Evolutionary conservation across 2,797 vertebrate genomes (phyloP), one percentile per base, ranked within the genome.

Genomic region (Sebastes vulpes): DNA sequence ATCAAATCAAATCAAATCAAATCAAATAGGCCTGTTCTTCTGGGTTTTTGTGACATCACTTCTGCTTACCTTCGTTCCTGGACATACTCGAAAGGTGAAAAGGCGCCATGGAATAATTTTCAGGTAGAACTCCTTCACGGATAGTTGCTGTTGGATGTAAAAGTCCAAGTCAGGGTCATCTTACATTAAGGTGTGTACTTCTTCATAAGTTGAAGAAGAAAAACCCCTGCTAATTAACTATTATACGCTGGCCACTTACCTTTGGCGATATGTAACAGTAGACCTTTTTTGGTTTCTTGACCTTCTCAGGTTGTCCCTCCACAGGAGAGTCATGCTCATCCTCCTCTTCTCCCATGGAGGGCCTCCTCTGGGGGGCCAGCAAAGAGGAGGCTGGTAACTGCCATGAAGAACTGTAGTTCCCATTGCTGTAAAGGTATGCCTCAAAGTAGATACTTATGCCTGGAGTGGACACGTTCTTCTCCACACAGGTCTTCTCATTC

Each of bases 181-280:
- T 56, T 11, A 50, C 26, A 26, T 80, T n/a, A 28, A n/a, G 1
- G 3, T 18, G 6, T 16, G 12, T 66, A 23, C 57, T 58, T 61
- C 32, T 1, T 26, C 8, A 32, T 7, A 46, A 11, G 35, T 7
- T 10, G 2, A 48, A 35, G 7, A 61, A 29, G 11, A 28, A 21
- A 9, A 3, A 26, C 25, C 14, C 18, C 1, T 6, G 32, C 35
- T 9, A 16, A 4, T 23, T 5, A 57, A 21, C 21, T 0, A 29
- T 69, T 28, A 65, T 0, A 26, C 2, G 16, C 8, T 10, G 3
- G 2, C 4, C 2, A 72, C 73, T 81, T 89, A 98, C 99, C 98
- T 99, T 99, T 95, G 98, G 98, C 85, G 99, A 99, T 93, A 99
- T 98, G 73, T 99, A 99, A 92, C 98, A 99, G 91, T 99, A 99